A percentile compares a stretch with the other conserved stretches of the same genome.
Evolutionary conservation across 2,113 vertebrate species (phyloP).

Genomic region (Sander vitreus): DNA sequence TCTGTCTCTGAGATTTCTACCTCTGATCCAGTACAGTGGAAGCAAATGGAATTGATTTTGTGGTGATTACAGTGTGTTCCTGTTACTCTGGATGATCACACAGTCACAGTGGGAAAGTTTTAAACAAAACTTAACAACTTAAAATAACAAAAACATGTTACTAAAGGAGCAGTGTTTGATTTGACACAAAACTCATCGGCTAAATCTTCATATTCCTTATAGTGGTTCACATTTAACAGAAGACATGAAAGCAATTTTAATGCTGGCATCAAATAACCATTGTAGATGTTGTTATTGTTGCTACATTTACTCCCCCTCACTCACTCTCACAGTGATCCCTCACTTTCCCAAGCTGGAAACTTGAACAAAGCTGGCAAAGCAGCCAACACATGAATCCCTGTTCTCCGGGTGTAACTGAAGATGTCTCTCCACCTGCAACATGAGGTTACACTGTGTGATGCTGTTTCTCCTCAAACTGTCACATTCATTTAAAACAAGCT

Average conservation of each 20-base stretch:
- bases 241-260: slow-evolving; percentile 10
- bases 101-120: not conserved
- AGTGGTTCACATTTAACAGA: not conserved
- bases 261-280: slow-evolving; percentile 2
- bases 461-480: slow-evolving; percentile 49
- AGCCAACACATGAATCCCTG: slow-evolving; percentile 14
- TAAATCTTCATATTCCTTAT: not conserved
- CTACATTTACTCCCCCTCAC: not conserved
- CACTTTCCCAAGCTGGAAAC: not conserved
- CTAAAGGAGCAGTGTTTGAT: not conserved
- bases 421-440: slow-evolving; percentile 45
- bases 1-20: not conserved
- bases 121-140: no score
- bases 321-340: not conserved
- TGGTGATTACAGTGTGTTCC: not conserved
- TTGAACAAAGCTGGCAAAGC: slow-evolving; percentile 25
- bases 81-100: not conserved
- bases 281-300: not conserved
- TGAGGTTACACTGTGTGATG: slow-evolving; percentile 6
- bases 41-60: not conserved
- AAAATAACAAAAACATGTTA: no score
- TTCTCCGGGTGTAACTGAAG: slow-evolving; percentile 41
- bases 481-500: slow-evolving; percentile 12
- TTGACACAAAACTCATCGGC: not conserved
- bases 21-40: not conserved